phyloP scores from a whole-genome alignment of 1,140 invertebrate genomes.

The Drosophila yakuba region DNA sequence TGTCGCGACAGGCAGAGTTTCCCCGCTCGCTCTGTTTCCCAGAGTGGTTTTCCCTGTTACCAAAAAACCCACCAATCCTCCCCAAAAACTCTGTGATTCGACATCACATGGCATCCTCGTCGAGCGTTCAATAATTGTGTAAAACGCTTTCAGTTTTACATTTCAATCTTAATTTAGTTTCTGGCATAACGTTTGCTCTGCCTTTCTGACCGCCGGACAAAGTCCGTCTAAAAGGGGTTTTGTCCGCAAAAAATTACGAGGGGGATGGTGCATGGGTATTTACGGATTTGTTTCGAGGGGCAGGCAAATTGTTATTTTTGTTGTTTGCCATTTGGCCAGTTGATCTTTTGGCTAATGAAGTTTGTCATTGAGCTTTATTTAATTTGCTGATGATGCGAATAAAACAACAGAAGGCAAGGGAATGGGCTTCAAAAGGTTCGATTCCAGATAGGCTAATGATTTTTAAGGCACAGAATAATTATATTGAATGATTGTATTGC shows the following conservation, averaged over 20 bases:
- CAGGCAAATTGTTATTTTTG: conserved; percentile 76
- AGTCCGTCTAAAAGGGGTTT: conserved; percentile 21
- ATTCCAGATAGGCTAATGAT: background rate
- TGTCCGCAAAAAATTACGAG: background rate
- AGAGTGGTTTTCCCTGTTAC: conserved; percentile 76
- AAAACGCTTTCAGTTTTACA: conserved; percentile 85
- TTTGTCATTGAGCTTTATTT: conserved; percentile 84
- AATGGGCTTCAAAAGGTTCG: conserved; percentile 15
- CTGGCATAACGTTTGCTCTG: conserved; percentile 75
- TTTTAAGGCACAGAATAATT: no score
- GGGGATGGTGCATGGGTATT: conserved; percentile 1
- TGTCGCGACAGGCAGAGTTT: conserved; percentile 49
- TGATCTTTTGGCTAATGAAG: conserved; percentile 82
- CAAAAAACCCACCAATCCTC: background rate
- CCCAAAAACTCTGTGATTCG: no score
- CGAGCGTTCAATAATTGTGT: conserved; percentile 80
- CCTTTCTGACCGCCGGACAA: conserved; percentile 46
- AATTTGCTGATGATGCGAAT: conserved; percentile 70
- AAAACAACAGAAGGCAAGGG: conserved; percentile 1
- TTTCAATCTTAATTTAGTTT: conserved; percentile 85
- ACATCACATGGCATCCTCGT: background rate
- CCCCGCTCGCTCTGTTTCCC: conserved; percentile 30
- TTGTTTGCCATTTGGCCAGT: conserved; percentile 73
- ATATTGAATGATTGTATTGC: no score
- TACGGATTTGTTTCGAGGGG: conserved; percentile 13